Evolutionary conservation across 53 echinoderm and acorn worm genomes (phyloP), one percentile per base, ranked within the genome.

Genomic region (Echinarachnius parma): DNA sequence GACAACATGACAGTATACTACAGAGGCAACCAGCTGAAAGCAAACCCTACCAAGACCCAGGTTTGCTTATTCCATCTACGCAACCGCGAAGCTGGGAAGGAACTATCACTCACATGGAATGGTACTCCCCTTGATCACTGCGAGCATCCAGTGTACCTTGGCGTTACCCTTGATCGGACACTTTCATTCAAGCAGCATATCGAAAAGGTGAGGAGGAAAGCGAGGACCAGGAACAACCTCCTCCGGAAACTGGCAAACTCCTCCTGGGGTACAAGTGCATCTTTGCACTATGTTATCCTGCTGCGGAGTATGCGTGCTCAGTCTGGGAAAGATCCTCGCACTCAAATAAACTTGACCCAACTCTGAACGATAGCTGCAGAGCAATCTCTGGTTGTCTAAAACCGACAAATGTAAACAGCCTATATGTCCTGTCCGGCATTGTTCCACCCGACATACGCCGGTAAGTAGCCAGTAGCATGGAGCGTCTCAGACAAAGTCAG

Each of bases 61-160:
- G 59, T 79, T 37, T 34, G 79, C 57, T 9, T 56, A 22, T 85
- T 85, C 76, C 66, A 85, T 50, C 80, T 81, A 15, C 57, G 62
- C 10, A 84, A 75, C 31, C 64, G 80, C 8, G 75, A 77, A 11
- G 81, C 62, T 34, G 44, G 49, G 60, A 66, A 59, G 60, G 48
- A 79, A 57, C 42, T 77, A 16, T 50, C 46, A 9, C 29, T 66
- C 2, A 46, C 61, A 35, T 77, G 61, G 61, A 32, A 49, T 63
- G 77, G 69, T 31, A 24, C 34, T 22, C 28, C 55, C 11, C 60
- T 83, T 21, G 34, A 83, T 16, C 60, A 77, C 61, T 66, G 68
- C 49, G 35, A 77, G 9, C 29, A 46, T 20, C 63, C 63, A 3
- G 78, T 77, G 18, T 77, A 62, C 62, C 78, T 62, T 5, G 68